Evolutionary conservation across 2,888 invertebrate species (phyloP).

Genomic region (Platypus cylindrus): DNA sequence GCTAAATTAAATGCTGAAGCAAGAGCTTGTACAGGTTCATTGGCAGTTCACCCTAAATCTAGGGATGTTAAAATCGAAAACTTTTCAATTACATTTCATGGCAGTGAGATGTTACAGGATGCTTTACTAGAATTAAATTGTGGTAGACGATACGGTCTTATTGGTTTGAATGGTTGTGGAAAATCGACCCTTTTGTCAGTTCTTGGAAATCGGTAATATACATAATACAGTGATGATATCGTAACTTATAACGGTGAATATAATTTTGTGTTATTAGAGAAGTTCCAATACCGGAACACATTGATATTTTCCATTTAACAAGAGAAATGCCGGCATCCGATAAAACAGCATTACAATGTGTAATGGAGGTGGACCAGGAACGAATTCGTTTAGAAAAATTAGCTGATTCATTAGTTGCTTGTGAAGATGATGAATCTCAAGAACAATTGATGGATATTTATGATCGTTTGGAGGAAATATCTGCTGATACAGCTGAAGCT

Average conservation of each 20-base stretch:
- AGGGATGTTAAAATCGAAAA: slow-evolving; percentile 93
- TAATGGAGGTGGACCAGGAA: slow-evolving; percentile 97
- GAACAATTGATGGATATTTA: slow-evolving; percentile 97
- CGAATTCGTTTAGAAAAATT: slow-evolving; percentile 79
- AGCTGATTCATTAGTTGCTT: slow-evolving; percentile 78
- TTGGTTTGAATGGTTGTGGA: slow-evolving; percentile 94
- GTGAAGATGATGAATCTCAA: slow-evolving; percentile 83
- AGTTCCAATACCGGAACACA: slow-evolving; percentile 90
- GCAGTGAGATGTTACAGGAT: slow-evolving; percentile 89
- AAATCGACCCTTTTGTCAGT: slow-evolving; percentile 90
- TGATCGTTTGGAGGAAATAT: slow-evolving; percentile 92
- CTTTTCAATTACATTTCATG: slow-evolving; percentile 96
- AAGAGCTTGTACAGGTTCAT: slow-evolving; percentile 84
- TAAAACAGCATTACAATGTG: slow-evolving; percentile 88
- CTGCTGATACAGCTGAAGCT: slow-evolving; percentile 89
- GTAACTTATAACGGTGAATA: not conserved
- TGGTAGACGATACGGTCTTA: slow-evolving; percentile 47
- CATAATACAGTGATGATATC: not conserved
- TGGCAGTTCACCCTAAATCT: slow-evolving; percentile 90
- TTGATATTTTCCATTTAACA: slow-evolving; percentile 94
- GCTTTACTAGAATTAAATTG: slow-evolving; percentile 94
- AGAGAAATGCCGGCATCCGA: slow-evolving; percentile 98
- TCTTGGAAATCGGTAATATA: slow-evolving; percentile 51
- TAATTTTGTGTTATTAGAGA: slow-evolving; percentile 43
- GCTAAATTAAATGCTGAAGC: slow-evolving; percentile 89